Conservation (phyloP, 2,888 invertebrate genomes). For the Abscondita cerata region DNA sequence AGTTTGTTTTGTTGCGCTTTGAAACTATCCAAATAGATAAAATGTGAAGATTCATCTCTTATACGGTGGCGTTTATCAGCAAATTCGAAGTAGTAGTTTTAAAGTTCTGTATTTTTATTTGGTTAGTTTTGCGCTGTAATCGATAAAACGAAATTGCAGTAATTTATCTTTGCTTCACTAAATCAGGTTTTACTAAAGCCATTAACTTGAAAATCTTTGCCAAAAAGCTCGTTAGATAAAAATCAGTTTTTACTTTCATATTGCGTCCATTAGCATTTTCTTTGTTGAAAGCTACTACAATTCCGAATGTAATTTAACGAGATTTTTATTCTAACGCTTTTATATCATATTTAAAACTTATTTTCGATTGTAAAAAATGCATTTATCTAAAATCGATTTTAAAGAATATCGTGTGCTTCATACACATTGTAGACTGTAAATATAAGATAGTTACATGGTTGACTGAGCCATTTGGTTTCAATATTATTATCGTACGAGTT, state of each 20-base stretch:
- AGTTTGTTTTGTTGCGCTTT: not conserved
- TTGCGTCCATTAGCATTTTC: slow-evolving; percentile 13
- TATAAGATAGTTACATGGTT: slow-evolving; percentile 15
- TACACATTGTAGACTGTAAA: not conserved
- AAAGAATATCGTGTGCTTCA: no score
- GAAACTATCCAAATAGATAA: slow-evolving; percentile 3
- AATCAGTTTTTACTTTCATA: slow-evolving; percentile 11
- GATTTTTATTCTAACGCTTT: no score
- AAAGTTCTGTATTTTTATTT: slow-evolving; percentile 7
- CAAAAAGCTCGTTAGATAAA: slow-evolving; percentile 11
- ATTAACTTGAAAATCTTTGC: slow-evolving; percentile 13
- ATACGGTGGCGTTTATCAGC: slow-evolving; percentile 5
- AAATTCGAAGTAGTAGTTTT: slow-evolving; percentile 1
- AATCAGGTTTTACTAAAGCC: slow-evolving; percentile 13
- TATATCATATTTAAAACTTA: no score
- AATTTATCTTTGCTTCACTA: slow-evolving; percentile 13
- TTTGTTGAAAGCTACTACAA: not conserved
- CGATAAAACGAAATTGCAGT: slow-evolving; percentile 11
- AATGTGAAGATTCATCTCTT: slow-evolving; percentile 10
- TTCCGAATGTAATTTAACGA: no score
- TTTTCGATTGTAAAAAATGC: no score
- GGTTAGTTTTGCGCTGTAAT: not conserved
- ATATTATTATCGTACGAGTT: slow-evolving; percentile 18
- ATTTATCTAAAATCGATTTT: no score
- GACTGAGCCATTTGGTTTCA: slow-evolving; percentile 22